Evolutionary conservation across 2,888 invertebrate genomes (phyloP), one percentile per base, ranked within the genome.

Genomic region (Lissonota sp.): DNA sequence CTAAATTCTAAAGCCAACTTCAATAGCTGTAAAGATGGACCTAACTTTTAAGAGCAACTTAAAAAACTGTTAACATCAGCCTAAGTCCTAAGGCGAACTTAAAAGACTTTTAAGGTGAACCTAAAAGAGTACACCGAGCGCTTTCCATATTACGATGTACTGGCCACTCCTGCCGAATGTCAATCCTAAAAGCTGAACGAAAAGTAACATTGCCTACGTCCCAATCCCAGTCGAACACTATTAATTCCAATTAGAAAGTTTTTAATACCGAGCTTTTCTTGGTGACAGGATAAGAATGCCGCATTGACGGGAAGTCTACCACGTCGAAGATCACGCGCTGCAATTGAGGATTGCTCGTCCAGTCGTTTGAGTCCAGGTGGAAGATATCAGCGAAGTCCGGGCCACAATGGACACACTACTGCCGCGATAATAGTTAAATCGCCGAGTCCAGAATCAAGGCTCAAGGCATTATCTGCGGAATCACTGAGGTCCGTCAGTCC

Each of bases 401-500:
- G 93, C 5, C 90, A 91, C 77, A 91, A 90, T 79, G 90, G 89
- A 4, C 89, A 89, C 63, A 85, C 90, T 1, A 77, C 90, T 40
- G 86, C 90, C 3, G 79, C 90, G 7, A 74, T 90, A 10, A 84
- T 91, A 42, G 79, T 90, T 0, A 91, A 92, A 51, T 89, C 91
- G 4, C 90, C 92, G 16, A 94, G 93, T 87, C 93, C 94, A 1
- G 94, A 94, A 82, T 90, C 93, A 8, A 93, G 95, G 84, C 92
- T 97, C 70, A 97, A 97, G 93, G 97, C 97, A 7, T 94, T 97
- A 79, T 97, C 97, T 86, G 97, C 97, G 60, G 98, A 98, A 93
- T 97, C 97, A 0, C 93, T 98, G 71, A 95, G 97, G 63, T 97
- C 97, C n/a, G 97, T 97, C 53, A 97, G 97, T 88, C 97, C 97